A percentile compares a stretch with the other conserved stretches of the same genome.
These are phyloP conservation scores for Cyclargus thomasi DNA, from an alignment of 1,140 invertebrate genomes.

Conservation along the genomic window DNA sequence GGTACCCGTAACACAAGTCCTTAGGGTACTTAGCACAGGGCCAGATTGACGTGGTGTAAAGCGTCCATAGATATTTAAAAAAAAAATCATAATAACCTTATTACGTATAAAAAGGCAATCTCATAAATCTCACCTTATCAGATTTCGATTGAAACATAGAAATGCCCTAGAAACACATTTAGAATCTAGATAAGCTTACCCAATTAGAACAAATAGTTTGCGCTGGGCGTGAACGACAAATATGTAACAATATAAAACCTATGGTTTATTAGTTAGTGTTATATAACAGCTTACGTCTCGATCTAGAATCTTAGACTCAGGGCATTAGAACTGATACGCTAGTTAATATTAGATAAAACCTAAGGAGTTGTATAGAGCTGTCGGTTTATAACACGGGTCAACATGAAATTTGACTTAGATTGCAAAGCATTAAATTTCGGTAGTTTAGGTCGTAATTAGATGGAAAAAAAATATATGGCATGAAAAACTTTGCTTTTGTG, in stretches of 20 bases:
- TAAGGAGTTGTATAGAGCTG: background rate
- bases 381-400: too few relatives aligned
- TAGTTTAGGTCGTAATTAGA: too few relatives aligned
- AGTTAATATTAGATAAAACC: constrained; percentile 5
- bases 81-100: background rate
- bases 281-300: constrained; percentile 10
- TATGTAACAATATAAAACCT: constrained; percentile 13
- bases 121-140: background rate
- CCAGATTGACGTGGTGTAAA: too few relatives aligned
- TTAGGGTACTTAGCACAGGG: too few relatives aligned
- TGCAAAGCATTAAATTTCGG: too few relatives aligned
- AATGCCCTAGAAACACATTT: background rate
- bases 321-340: constrained; percentile 5
- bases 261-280: background rate
- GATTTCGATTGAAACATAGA: background rate
- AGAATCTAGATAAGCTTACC: background rate
- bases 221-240: background rate
- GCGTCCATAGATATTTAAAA: too few relatives aligned
- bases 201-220: background rate
- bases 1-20: too few relatives aligned
- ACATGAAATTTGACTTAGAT: too few relatives aligned
- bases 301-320: constrained; percentile 4
- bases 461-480: too few relatives aligned
- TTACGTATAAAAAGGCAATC: background rate
- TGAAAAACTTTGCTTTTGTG: too few relatives aligned